Base-by-base conservation (phyloP, 2,888 invertebrate genomes). In the Xestia xanthographa region DNA sequence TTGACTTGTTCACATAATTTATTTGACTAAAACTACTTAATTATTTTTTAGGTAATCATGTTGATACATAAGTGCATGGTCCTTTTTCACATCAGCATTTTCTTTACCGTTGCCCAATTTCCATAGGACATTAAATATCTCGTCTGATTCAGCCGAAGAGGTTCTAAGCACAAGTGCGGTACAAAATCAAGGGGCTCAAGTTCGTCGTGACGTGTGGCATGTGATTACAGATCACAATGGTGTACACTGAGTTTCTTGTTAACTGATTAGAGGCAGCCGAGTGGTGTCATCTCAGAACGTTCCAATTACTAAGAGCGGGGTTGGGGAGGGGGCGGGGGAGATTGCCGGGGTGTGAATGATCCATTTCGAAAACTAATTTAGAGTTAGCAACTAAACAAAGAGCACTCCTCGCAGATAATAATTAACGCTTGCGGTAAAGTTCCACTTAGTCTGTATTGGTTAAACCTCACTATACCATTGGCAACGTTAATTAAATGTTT, bases 351-450 rank as follows among this genome's bases (percentile, higher is more conserved):
- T 95, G 96, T 94, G 96, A 96, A 96, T 96, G 96, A 96, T 96
- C 96, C 96, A 96, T 96, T 96, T 96, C 96, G 96, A 96, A 96
- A 96, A 96, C 96, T 96, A 96, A 96, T 96, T 96, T 96, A 96
- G 96, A 96, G 96, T 96, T 96, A 95, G 96, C 96, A 96, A 96
- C 96, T 96, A 96, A 96, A 96, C 96, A 96, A 96, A 95, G 96
- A 96, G 96, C 95, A 96, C 96, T 96, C 94, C 95, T 95, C 95
- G 92, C 95, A 96, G 96, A 96, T 96, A 96, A 96, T 96, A 96
- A 96, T 96, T 96, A 96, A 96, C 95, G 96, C 95, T 95, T 94
- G 96, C 94, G 96, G 96, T 96, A 94, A 94, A 95, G 94, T 95
- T 95, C 95, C 94, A 95, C 96, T 96, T 95, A 95, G 95, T 94